These are phyloP conservation scores for Tubulanus polymorphus DNA, from an alignment of 2,888 invertebrate genomes.

Conservation along the genomic window DNA sequence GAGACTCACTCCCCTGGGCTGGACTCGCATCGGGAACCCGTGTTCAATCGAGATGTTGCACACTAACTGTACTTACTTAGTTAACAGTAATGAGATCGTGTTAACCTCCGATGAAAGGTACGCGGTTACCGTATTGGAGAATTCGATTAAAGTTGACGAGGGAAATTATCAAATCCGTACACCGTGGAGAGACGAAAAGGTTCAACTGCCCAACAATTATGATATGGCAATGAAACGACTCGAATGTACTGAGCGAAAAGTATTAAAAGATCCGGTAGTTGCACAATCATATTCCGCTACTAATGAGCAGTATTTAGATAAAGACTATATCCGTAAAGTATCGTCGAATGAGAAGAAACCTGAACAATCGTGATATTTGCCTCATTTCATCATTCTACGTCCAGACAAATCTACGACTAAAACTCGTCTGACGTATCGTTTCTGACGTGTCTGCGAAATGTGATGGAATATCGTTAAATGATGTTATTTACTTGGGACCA, in stretches of 20 bases:
- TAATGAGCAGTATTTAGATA: constrained; percentile 15
- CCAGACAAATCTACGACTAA: constrained; percentile 16
- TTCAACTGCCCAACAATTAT: constrained; percentile 9
- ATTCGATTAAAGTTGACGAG: too few species aligned
- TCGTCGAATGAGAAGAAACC: neutral
- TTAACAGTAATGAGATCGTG: too few species aligned
- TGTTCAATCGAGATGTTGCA: neutral
- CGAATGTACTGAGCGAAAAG: constrained; percentile 14
- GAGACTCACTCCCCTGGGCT: constrained; percentile 15
- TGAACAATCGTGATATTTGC: constrained; percentile 17
- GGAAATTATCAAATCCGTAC: constrained; percentile 12
- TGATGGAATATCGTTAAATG: constrained; percentile 6
- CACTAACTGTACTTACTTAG: too few species aligned
- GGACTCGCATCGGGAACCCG: constrained; percentile 19
- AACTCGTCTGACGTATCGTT: constrained; percentile 8
- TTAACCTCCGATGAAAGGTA: too few species aligned
- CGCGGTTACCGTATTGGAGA: too few species aligned
- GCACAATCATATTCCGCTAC: constrained; percentile 12
- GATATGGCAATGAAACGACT: constrained; percentile 12
- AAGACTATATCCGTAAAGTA: constrained; percentile 18
- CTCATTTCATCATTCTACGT: constrained; percentile 19
- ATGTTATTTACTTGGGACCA: constrained; percentile 5
- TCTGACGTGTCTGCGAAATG: constrained; percentile 7
- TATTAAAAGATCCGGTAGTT: constrained; percentile 11
- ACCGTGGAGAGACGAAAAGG: constrained; percentile 13